Conservation (phyloP, 2,113 vertebrate species). For the Camelus dromedarius region DNA sequence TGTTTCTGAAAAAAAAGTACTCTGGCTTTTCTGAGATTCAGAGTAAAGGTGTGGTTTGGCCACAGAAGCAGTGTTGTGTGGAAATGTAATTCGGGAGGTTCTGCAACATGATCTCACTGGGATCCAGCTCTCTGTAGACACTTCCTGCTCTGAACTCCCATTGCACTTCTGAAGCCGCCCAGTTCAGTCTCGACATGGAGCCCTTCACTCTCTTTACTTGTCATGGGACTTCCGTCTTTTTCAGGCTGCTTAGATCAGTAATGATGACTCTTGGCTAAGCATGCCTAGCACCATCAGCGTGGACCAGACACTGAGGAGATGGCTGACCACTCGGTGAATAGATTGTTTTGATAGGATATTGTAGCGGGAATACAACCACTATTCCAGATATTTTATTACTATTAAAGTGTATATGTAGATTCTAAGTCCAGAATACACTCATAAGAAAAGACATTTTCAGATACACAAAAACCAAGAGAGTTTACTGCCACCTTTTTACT, state of each 20-base stretch:
- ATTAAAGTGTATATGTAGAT: background rate
- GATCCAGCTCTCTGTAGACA: slow-evolving; percentile 46
- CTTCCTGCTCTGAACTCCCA: slow-evolving; percentile 58
- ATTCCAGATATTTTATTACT: background rate
- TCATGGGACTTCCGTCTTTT: background rate
- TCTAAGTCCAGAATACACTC: background rate
- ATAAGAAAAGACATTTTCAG: slow-evolving; percentile 26
- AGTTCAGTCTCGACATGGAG: background rate
- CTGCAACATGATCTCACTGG: slow-evolving; percentile 43
- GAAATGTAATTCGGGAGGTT: slow-evolving; percentile 50
- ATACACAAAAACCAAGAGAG: background rate
- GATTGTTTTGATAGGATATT: background rate
- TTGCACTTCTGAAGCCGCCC: background rate
- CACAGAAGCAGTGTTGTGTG: background rate
- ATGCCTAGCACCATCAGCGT: background rate
- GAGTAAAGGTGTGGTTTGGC: slow-evolving; percentile 66
- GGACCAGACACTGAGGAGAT: background rate
- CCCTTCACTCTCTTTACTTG: background rate
- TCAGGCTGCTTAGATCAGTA: background rate
- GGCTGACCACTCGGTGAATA: background rate
- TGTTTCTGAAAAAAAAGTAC: slow-evolving; percentile 44
- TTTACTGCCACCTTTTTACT: background rate
- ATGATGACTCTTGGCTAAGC: background rate
- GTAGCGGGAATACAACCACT: background rate
- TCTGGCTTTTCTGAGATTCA: slow-evolving; percentile 49